phyloP scores from a whole-genome alignment of 1,140 invertebrate genomes.

The Argopecten irradians region DNA sequence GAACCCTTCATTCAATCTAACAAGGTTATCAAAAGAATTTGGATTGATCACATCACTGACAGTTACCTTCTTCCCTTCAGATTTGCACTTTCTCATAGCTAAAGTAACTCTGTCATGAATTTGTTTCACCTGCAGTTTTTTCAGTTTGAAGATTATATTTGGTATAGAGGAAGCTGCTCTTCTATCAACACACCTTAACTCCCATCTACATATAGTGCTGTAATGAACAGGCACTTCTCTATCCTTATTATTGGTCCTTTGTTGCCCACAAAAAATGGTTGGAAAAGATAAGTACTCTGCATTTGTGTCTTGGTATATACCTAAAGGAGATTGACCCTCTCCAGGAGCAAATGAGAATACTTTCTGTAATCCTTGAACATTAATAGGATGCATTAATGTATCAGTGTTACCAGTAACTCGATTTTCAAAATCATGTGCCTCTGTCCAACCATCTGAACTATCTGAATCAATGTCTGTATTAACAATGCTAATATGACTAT shows the following conservation, averaged over 20 bases:
- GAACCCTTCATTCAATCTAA: constrained; percentile 51
- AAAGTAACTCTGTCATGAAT: constrained; percentile 36
- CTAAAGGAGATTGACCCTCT: not conserved
- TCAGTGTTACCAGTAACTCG: not conserved
- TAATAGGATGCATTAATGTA: not conserved
- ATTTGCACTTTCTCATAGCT: constrained; percentile 40
- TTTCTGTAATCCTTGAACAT: constrained; percentile 14
- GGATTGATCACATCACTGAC: constrained; percentile 25
- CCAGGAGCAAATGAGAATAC: constrained; percentile 20
- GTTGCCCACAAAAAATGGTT: constrained; percentile 18
- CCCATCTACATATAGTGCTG: constrained; percentile 26
- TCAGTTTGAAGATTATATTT: constrained; percentile 27
- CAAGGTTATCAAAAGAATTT: constrained; percentile 28
- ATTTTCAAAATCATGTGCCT: no score
- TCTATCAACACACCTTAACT: not conserved
- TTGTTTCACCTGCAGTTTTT: constrained; percentile 26
- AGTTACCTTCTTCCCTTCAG: constrained; percentile 26
- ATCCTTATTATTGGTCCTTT: not conserved
- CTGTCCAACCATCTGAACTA: no score
- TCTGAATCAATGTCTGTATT: no score
- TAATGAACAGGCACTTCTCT: not conserved
- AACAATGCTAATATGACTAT: no score
- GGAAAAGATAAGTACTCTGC: constrained; percentile 30
- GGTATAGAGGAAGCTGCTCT: not conserved
- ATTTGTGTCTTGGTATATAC: constrained; percentile 24